Conservation (phyloP, 2,797 vertebrate genomes). For the Galago senegalensis region DNA sequence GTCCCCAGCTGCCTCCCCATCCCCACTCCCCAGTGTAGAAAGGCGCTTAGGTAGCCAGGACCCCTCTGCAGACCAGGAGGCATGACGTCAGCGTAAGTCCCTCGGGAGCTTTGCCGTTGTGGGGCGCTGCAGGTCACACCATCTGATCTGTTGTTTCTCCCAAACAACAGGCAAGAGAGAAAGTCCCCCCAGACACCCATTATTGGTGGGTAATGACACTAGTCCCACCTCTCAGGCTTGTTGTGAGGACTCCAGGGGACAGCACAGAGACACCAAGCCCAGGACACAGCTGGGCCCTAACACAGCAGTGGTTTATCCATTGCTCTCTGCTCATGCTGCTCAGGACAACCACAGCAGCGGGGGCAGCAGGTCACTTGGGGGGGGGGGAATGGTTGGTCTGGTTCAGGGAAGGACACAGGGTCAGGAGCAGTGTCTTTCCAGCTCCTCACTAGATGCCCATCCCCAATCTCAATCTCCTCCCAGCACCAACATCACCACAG, state of each 20-base stretch:
- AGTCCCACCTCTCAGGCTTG: rapidly evolving
- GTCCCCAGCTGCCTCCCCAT: background rate
- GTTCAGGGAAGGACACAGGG: too few species aligned
- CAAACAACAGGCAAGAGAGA: background rate
- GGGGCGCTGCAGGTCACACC: background rate
- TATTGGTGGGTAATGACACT: background rate
- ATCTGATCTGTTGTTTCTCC: background rate
- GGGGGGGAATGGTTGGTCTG: background rate
- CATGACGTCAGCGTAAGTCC: rapidly evolving
- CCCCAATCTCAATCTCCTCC: background rate
- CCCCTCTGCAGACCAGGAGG: background rate
- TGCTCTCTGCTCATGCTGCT: background rate
- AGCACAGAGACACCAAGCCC: background rate
- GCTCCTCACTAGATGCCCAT: rapidly evolving
- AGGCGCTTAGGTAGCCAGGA: rapidly evolving
- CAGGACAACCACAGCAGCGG: background rate
- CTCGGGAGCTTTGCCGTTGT: too few species aligned
- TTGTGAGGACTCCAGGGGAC: rapidly evolving
- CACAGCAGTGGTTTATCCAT: background rate
- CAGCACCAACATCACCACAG: background rate
- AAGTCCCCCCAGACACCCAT: background rate
- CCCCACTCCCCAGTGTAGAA: too few species aligned
- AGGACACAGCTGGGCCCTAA: background rate
- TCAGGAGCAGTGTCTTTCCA: background rate
- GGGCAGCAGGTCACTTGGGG: background rate